phyloP scores from a whole-genome alignment of 2,797 vertebrate genomes.

The Anniella stebbinsi region DNA sequence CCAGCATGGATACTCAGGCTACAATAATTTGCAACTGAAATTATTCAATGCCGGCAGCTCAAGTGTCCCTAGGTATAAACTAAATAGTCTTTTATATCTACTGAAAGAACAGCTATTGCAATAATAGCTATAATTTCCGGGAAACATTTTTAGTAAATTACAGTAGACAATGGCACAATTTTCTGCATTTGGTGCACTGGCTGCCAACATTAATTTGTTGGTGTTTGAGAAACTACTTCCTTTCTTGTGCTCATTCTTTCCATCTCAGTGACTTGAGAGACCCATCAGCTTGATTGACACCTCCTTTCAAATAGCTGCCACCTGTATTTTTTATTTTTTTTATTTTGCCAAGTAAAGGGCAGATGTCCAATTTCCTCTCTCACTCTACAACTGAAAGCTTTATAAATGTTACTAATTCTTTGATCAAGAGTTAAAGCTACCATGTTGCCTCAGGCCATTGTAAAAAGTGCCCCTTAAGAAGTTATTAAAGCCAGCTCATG shows the following conservation, averaged over 20 bases:
- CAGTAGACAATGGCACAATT: slow-evolving; percentile 56
- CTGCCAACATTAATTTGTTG: slow-evolving; percentile 42
- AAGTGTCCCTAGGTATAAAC: slow-evolving; percentile 3
- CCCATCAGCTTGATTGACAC: slow-evolving; percentile 23
- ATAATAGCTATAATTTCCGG: slow-evolving; percentile 62
- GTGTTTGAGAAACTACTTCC: slow-evolving; percentile 19
- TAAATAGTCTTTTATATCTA: slow-evolving; percentile 43
- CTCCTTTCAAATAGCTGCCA: slow-evolving; percentile 32
- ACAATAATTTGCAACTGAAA: slow-evolving; percentile 11
- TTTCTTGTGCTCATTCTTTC: slow-evolving; percentile 23
- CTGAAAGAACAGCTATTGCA: slow-evolving; percentile 45
- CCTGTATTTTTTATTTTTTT: neutral
- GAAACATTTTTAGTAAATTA: slow-evolving; percentile 50
- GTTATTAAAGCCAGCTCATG: neutral
- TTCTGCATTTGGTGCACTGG: slow-evolving; percentile 30
- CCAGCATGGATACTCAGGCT: neutral
- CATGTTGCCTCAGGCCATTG: neutral
- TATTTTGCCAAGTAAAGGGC: slow-evolving; percentile 8
- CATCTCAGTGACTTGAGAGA: slow-evolving; percentile 17
- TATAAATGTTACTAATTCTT: neutral
- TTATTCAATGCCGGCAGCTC: slow-evolving; percentile 18
- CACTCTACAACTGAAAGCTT: slow-evolving; percentile 4
- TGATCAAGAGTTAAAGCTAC: slow-evolving; percentile 1
- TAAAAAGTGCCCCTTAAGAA: neutral
- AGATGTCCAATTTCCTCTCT: neutral